Conservation (phyloP, 2,113 vertebrate species). For the Caranx melampygus region DNA sequence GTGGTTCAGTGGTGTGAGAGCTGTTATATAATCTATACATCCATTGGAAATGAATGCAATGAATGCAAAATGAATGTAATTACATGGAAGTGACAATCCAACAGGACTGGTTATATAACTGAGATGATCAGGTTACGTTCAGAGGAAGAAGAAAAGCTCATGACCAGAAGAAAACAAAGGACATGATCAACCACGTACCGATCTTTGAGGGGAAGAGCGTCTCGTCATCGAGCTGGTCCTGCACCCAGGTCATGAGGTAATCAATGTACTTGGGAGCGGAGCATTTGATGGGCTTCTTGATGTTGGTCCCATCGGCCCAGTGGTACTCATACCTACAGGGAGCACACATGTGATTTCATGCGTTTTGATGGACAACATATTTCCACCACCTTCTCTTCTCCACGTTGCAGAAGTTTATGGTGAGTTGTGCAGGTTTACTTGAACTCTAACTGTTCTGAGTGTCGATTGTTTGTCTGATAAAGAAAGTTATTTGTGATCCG, state of each 20-base stretch:
- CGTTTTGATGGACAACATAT: too few relatives aligned
- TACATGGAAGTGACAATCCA: not conserved
- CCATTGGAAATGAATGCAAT: not conserved
- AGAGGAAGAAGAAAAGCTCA: too few relatives aligned
- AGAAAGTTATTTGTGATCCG: too few relatives aligned
- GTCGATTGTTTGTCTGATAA: too few relatives aligned
- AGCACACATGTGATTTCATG: not conserved
- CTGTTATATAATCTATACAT: not conserved
- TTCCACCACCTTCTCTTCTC: too few relatives aligned
- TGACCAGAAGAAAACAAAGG: not conserved
- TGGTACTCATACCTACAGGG: conserved; percentile 94
- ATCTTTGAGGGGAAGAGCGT: conserved; percentile 97
- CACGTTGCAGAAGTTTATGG: not conserved
- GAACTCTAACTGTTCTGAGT: too few relatives aligned
- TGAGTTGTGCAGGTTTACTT: too few relatives aligned
- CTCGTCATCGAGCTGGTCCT: conserved; percentile 97
- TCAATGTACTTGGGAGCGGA: conserved; percentile 97
- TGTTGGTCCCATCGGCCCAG: conserved; percentile 97
- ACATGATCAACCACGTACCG: conserved; percentile 75
- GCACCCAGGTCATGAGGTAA: conserved; percentile 98
- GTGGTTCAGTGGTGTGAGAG: conserved; percentile 10
- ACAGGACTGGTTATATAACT: not conserved
- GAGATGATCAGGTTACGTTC: not conserved
- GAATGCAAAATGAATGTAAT: not conserved
- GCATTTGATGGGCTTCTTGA: conserved; percentile 98